Conservation (phyloP, 53 echinoderm and acorn worm genomes). For the Arbacia lixula region DNA sequence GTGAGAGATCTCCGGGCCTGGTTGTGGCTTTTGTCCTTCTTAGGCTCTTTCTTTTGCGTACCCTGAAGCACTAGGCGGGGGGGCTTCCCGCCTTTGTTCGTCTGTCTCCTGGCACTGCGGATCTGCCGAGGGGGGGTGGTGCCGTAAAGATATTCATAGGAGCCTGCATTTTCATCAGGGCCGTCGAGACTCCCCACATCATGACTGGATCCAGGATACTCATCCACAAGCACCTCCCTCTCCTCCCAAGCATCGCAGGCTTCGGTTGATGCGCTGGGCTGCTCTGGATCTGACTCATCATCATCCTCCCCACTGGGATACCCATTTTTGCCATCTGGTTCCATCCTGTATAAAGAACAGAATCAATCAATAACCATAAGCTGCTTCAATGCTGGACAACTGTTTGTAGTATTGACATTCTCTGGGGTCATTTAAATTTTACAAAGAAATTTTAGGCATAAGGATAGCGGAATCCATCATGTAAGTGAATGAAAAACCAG, state of each 20-base stretch:
- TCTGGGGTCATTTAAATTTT: too few species aligned
- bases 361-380: too few species aligned
- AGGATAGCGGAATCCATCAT: too few species aligned
- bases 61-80: constrained; percentile 33
- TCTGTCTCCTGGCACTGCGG: constrained; percentile 29
- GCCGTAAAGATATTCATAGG: constrained; percentile 30
- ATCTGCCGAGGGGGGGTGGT: constrained; percentile 46
- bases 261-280: neutral
- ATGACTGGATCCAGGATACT: neutral
- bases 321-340: too few species aligned
- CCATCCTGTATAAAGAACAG: too few species aligned
- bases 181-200: constrained; percentile 25
- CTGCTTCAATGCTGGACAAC: too few species aligned
- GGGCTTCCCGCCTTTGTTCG: constrained; percentile 23
- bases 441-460: too few species aligned
- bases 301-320: too few species aligned
- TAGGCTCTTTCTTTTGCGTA: constrained; percentile 17
- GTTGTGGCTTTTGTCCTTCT: constrained; percentile 27
- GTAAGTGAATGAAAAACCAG: too few species aligned
- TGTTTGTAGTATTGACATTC: too few species aligned
- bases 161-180: neutral
- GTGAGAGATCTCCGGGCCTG: constrained; percentile 43
- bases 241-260: neutral
- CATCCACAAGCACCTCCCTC: too few species aligned
- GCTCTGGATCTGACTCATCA: too few species aligned